Base-by-base conservation (phyloP, 2,888 invertebrate species). In the Oscheius sp. region DNA sequence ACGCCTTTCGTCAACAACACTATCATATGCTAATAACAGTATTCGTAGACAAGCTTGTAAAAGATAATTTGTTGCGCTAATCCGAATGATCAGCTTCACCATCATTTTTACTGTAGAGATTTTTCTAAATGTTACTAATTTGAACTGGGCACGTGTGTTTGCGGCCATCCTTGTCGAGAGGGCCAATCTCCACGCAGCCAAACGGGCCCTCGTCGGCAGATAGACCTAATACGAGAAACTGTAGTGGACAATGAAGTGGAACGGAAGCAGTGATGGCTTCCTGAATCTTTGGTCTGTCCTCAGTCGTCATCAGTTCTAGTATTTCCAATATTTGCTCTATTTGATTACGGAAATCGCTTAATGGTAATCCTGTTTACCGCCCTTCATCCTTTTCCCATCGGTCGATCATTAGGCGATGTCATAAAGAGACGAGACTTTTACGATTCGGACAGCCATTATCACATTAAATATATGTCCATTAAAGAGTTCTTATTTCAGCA, bases 401-500 rank as follows among this genome's bases (percentile, higher is more conserved):
- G n/a, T 54, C 54, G 54, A 54, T 54, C 54, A 54, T 54, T 54
- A 54, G n/a, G 54, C 54, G 33, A 28, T 14, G 50, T 26, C 50
- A 26, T 26, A 24, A 14, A 14, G 24, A 26, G 41, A 47, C 47
- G 47, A 20, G 47, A 47, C 36, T 47, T 47, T 47, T 3, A 22
- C 54, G 33, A 17, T 54, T 44, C 51, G 30, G 30, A 30, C 12
- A 32, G n/a, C 41, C 59, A 59, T 59, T 59, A 59, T 59, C 59
- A 59, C 41, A 59, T 59, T 59, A 59, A 41, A 26, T n/a, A n/a
- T 56, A 24, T 54, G 54, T 54, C 54, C 41, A 57, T 57, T 57
- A 36, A 30, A 33, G 54, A 32, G n/a, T 17, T 17, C n/a, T 9
- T 8, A 45, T 81, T 83, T 30, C 71, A 85, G 85, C 62, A 78